These are phyloP conservation scores for Manduca sexta DNA, from an alignment of 1,140 invertebrate genomes.

Conservation along the genomic window DNA sequence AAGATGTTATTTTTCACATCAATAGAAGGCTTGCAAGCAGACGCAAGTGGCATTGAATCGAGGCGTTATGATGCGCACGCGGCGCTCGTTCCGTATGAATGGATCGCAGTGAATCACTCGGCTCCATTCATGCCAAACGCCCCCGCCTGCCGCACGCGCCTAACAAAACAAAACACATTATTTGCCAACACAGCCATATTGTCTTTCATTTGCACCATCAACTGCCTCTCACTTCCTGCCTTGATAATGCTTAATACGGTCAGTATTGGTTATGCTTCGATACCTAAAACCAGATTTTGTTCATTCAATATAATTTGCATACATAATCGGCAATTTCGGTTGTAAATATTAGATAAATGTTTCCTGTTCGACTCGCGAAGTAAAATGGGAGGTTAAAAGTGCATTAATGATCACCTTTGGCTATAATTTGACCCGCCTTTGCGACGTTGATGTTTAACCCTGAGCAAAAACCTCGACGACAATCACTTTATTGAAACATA, in stretches of 20 bases:
- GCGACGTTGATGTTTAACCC: slow-evolving; percentile 12
- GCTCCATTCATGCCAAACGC: slow-evolving; percentile 52
- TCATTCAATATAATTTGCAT: slow-evolving; percentile 5
- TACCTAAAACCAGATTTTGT: neutral
- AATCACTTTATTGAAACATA: slow-evolving; percentile 23
- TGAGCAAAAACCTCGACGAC: slow-evolving; percentile 13
- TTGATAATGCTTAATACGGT: slow-evolving; percentile 29
- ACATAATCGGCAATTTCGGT: slow-evolving; percentile 2
- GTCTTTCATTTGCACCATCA: slow-evolving; percentile 49
- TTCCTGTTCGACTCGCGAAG: slow-evolving; percentile 41
- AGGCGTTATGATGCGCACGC: slow-evolving; percentile 33
- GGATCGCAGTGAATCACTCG: slow-evolving; percentile 56
- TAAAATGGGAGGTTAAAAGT: slow-evolving; percentile 37
- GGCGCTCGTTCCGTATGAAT: slow-evolving; percentile 44
- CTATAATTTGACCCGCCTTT: slow-evolving; percentile 11
- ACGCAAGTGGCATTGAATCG: slow-evolving; percentile 21
- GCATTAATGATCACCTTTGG: slow-evolving; percentile 17
- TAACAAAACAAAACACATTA: slow-evolving; percentile 43
- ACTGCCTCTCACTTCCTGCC: slow-evolving; percentile 59
- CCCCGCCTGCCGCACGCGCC: slow-evolving; percentile 51
- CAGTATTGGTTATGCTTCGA: neutral
- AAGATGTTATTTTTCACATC: neutral
- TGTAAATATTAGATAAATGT: slow-evolving; percentile 12
- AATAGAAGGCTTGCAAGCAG: slow-evolving; percentile 6
- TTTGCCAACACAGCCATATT: slow-evolving; percentile 54